Conservation (phyloP, 2,888 invertebrate genomes). For the Xestia ashworthii region DNA sequence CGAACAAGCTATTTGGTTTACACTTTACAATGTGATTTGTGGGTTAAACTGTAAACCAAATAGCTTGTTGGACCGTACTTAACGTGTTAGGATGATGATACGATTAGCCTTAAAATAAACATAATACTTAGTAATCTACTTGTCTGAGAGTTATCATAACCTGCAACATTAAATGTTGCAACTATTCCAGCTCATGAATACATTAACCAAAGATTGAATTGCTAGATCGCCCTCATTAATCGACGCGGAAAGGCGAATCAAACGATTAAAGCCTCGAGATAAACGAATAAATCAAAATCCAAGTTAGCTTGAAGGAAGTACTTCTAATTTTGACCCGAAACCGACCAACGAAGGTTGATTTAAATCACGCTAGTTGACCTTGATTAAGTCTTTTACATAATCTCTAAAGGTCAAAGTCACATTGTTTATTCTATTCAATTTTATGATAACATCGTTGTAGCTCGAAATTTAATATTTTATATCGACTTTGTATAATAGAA, state of each 20-base stretch:
- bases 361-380: slow-evolving; percentile 16
- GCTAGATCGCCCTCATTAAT: neutral
- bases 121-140: neutral
- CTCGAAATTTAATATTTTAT: slow-evolving; percentile 8
- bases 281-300: slow-evolving; percentile 1
- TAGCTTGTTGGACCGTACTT: no score
- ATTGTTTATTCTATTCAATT: neutral
- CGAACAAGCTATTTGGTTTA: no score
- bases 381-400: slow-evolving; percentile 5
- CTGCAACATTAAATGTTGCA: neutral
- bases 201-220: neutral
- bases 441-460: slow-evolving; percentile 1
- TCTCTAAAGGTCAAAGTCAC: slow-evolving; percentile 16
- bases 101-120: neutral
- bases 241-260: neutral
- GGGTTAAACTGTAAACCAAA: no score
- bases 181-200: neutral
- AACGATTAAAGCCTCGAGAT: neutral
- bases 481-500: neutral
- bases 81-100: neutral
- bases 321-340: neutral
- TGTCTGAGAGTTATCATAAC: neutral
- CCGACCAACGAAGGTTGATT: slow-evolving; percentile 1
- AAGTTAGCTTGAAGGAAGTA: neutral
- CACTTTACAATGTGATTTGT: no score